Base-by-base conservation (phyloP, 1,140 invertebrate genomes). In the Cephus cinctus region DNA sequence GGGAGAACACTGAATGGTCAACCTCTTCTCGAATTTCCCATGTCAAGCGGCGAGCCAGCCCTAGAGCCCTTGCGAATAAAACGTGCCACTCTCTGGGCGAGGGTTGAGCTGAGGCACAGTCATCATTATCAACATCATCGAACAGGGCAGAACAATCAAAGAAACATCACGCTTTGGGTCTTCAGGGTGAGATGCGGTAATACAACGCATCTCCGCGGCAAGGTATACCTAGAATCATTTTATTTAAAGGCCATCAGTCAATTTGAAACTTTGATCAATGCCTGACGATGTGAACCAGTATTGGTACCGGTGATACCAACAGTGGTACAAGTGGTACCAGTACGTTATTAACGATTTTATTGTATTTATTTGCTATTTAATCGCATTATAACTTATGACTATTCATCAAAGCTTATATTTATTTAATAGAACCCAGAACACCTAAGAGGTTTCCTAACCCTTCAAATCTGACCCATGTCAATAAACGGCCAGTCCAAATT, bases 1-100 rank as follows among this genome's bases (percentile, higher is more conserved):
- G 91, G 91, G 65, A 81, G 83, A 52, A 83, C 83, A 58, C 75
- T 91, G 48, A 92, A 93, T 67, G 87, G 89, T 4, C 91, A 94
- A 66, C 84, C 86, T 19, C 78, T 94, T 43, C 78, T 94, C 41
- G 89, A 94, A 70, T 94, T 95, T 75, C 83, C 82, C 47, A 85
- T 87, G 57, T 65, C 82, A 63, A 74, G 78, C 76, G 57, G 80
- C 75, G 63, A 82, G 77, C 61, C 77, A 65, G 61, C 78, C 66
- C 46, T 71, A 52, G 80, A 81, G 57, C 81, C 86, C 41, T 69
- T 87, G 14, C 77, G 80, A 45, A 87, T 91, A 41, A 87, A 86
- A 47, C 80, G 83, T 23, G 89, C 89, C 1, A 83, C 83, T 25
- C 75, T 92, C 35, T 89, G 89, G 87, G 81, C 90, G 19, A 79